These are phyloP conservation scores for Suillia variegata DNA, from an alignment of 2,888 invertebrate species.

Conservation along the genomic window DNA sequence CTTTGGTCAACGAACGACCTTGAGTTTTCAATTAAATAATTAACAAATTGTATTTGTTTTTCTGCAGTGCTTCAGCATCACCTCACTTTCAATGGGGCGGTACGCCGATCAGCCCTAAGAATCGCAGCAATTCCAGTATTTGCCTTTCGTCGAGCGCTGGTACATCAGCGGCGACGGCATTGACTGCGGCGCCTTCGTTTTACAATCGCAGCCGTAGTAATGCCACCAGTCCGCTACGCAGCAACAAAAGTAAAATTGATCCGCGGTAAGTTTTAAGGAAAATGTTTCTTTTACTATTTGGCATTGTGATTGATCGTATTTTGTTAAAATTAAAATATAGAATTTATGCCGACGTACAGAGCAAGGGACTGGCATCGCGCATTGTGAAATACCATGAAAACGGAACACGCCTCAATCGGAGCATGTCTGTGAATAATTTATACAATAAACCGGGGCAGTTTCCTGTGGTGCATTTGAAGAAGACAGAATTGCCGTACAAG, in stretches of 20 bases:
- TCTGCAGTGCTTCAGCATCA: constrained; percentile 20
- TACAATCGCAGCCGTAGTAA: constrained; percentile 21
- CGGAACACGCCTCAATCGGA: constrained; percentile 49
- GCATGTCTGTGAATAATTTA: constrained; percentile 50
- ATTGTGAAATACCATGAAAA: constrained; percentile 63
- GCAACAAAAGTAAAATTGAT: constrained; percentile 45
- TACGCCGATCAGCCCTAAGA: constrained; percentile 34
- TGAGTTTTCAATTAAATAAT: too few species aligned
- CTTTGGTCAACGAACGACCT: too few species aligned
- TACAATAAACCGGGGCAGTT: constrained; percentile 61
- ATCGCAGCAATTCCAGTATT: constrained; percentile 35
- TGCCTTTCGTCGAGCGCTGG: constrained; percentile 18
- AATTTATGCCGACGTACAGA: constrained; percentile 63
- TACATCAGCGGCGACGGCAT: constrained; percentile 13
- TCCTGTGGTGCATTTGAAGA: constrained; percentile 63
- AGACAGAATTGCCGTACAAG: constrained; percentile 57
- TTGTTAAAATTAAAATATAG: constrained; percentile 29
- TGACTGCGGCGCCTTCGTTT: too few species aligned
- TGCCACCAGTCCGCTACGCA: constrained; percentile 17
- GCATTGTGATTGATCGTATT: not conserved
- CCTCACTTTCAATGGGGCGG: constrained; percentile 42
- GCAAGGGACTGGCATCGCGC: constrained; percentile 63
- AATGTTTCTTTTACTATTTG: not conserved
- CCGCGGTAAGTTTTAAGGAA: constrained; percentile 51
- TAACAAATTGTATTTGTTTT: not conserved